Evolutionary conservation across 1,140 invertebrate species (phyloP).

Genomic region (Tetramorium alpestre): DNA sequence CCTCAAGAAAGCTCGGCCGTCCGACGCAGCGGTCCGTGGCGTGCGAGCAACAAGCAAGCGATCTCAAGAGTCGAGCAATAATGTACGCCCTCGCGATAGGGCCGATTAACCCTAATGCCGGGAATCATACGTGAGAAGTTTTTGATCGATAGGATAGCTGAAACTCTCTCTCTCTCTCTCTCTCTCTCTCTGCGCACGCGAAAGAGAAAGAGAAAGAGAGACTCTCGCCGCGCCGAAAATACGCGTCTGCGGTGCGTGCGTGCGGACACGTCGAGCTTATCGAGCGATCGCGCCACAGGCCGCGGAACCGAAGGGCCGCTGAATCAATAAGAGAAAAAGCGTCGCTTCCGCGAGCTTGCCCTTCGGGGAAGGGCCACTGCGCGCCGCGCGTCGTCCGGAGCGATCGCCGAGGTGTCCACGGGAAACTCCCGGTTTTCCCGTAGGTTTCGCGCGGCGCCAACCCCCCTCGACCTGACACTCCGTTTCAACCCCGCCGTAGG

Average conservation of each 20-base stretch:
- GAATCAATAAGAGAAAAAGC: constrained; percentile 60
- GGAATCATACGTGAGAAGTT: background rate
- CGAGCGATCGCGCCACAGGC: constrained; percentile 45
- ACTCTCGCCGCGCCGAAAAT: constrained; percentile 4
- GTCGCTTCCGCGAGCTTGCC: constrained; percentile 19
- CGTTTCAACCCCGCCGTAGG: background rate
- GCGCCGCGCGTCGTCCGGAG: background rate
- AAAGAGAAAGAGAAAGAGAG: no score
- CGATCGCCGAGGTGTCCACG: background rate
- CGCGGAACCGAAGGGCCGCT: constrained; percentile 42
- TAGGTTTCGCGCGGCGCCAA: background rate
- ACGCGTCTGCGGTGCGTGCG: constrained; percentile 20
- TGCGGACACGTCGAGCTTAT: constrained; percentile 44
- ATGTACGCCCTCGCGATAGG: background rate
- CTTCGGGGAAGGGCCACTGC: constrained; percentile 6
- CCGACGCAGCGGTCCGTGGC: background rate
- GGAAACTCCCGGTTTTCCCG: constrained; percentile 16
- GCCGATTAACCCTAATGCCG: background rate
- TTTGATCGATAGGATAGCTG: background rate
- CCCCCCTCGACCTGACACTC: background rate
- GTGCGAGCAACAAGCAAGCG: constrained; percentile 49
- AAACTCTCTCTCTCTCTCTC: background rate
- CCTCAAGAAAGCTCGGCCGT: constrained; percentile 5
- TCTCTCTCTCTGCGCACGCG: background rate
- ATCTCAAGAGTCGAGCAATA: background rate